Evolutionary conservation across 2,797 vertebrate species (phyloP).

Genomic region (Enteromius afrohamiltoni): DNA sequence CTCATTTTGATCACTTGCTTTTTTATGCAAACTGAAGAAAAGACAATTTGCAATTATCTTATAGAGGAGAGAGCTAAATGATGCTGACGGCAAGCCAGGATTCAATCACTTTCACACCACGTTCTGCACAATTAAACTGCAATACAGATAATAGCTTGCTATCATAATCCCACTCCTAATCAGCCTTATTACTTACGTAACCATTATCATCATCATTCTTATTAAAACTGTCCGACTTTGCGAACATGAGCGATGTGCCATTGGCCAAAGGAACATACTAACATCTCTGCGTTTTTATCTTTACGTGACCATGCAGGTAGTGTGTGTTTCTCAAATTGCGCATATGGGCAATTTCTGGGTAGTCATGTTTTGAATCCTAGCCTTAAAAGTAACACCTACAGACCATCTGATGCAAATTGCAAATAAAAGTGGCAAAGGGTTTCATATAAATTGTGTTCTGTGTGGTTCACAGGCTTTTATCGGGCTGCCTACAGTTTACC

Average conservation of each 20-base stretch:
- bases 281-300: background rate
- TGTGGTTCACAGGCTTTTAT: background rate
- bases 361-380: background rate
- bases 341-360: background rate
- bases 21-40: slow-evolving; percentile 83
- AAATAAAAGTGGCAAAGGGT: background rate
- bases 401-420: slow-evolving; percentile 5
- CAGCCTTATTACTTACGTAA: slow-evolving; percentile 81
- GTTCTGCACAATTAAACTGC: slow-evolving; percentile 86
- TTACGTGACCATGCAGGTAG: background rate
- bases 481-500: background rate
- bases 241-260: slow-evolving; percentile 68
- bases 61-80: slow-evolving; percentile 79
- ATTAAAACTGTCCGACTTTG: slow-evolving; percentile 76
- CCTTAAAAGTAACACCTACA: background rate
- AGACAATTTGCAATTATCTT: slow-evolving; percentile 86
- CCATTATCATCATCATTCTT: slow-evolving; percentile 77
- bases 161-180: slow-evolving; percentile 83
- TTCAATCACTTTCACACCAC: slow-evolving; percentile 83
- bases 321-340: background rate
- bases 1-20: slow-evolving; percentile 82
- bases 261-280: background rate
- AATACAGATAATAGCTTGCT: slow-evolving; percentile 84
- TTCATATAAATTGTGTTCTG: background rate
- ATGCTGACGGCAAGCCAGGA: slow-evolving; percentile 82